These are phyloP conservation scores for Brachylomia viminalis DNA, from an alignment of 2,888 invertebrate species.

Conservation along the genomic window DNA sequence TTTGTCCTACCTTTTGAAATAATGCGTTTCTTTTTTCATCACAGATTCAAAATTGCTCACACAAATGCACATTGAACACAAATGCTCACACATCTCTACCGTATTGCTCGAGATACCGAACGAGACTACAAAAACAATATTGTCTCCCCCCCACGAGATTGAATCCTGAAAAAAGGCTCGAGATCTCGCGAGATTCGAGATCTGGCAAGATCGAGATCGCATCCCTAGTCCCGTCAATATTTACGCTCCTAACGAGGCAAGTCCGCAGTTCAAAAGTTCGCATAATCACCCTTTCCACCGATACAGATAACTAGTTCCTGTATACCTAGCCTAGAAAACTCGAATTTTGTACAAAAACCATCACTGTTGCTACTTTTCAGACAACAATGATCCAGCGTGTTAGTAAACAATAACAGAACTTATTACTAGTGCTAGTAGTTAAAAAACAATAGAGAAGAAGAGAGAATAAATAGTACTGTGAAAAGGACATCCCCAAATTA, in stretches of 20 bases:
- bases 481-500: too few relatives aligned
- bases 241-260: slow-evolving; percentile 39
- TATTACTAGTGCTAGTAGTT: too few relatives aligned
- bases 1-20: not conserved
- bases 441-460: too few relatives aligned
- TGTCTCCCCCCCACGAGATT: not conserved
- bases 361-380: too few relatives aligned
- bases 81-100: not conserved
- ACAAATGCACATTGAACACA: too few relatives aligned
- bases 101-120: not conserved
- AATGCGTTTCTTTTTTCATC: not conserved
- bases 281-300: slow-evolving; percentile 3
- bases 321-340: not conserved
- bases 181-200: not conserved
- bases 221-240: slow-evolving; percentile 36
- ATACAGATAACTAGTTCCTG: slow-evolving; percentile 6
- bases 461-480: too few relatives aligned
- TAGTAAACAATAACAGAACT: too few relatives aligned
- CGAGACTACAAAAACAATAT: not conserved
- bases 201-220: not conserved
- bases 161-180: not conserved
- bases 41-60: too few relatives aligned
- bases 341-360: not conserved
- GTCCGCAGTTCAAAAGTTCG: slow-evolving; percentile 36
- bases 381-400: too few relatives aligned